These are phyloP conservation scores for Parapristionchus giblindavisi DNA, from an alignment of 2,888 invertebrate species.

Conservation along the genomic window DNA sequence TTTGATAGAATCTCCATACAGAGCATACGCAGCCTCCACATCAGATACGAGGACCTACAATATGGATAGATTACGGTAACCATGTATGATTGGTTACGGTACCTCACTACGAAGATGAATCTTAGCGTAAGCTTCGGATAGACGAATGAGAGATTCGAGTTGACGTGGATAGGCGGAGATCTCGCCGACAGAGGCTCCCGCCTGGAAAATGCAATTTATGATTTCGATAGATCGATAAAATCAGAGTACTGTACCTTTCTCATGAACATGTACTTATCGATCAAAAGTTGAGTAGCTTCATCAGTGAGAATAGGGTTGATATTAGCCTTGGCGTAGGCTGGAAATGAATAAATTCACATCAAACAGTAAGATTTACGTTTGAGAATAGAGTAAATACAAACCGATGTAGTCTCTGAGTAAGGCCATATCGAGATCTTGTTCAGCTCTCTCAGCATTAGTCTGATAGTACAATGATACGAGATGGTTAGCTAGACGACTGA, in stretches of 20 bases:
- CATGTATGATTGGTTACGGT: not conserved
- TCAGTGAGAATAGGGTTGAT: constrained; percentile 89
- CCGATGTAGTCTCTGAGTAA: constrained; percentile 62
- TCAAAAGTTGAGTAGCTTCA: constrained; percentile 87
- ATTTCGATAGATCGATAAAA: not conserved
- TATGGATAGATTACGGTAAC: not conserved
- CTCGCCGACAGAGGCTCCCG: constrained; percentile 84
- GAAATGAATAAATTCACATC: no score
- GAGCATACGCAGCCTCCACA: constrained; percentile 73
- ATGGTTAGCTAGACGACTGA: constrained; percentile 83
- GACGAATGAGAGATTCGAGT: constrained; percentile 91
- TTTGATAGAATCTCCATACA: constrained; percentile 94
- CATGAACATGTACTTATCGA: constrained; percentile 94
- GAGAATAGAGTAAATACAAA: constrained; percentile 19
- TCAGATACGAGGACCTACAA: constrained; percentile 17
- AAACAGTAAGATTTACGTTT: not conserved
- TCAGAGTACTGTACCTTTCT: constrained; percentile 75
- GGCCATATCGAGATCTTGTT: constrained; percentile 63
- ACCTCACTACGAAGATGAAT: constrained; percentile 82
- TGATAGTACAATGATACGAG: constrained; percentile 90
- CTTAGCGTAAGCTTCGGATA: constrained; percentile 95
- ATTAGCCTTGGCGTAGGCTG: constrained; percentile 87
- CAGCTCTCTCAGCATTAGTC: constrained; percentile 77
- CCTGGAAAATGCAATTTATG: constrained; percentile 73
- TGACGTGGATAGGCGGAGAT: constrained; percentile 97